phyloP scores from a whole-genome alignment of 2,888 invertebrate genomes.

The Aphodius granarius region DNA sequence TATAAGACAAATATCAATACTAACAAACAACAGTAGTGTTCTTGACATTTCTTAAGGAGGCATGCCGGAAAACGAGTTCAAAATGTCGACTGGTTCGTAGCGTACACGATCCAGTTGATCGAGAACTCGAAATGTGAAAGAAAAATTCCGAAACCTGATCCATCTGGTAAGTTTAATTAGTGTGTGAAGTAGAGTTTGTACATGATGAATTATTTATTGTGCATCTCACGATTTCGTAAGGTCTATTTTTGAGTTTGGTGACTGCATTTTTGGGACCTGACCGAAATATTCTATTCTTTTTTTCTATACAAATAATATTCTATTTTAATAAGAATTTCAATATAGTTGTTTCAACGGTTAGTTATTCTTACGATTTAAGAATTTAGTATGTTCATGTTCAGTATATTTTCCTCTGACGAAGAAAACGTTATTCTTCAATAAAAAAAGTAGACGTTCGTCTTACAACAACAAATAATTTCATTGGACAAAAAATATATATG shows the following conservation, averaged over 20 bases:
- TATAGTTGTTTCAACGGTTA: no score
- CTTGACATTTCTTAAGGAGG: conserved; percentile 11
- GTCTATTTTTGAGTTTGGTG: not conserved
- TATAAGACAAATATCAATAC: not conserved
- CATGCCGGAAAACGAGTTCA: no score
- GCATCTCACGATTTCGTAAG: not conserved
- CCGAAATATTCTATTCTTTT: no score
- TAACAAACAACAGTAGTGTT: conserved; percentile 11
- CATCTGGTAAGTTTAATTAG: not conserved
- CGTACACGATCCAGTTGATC: not conserved
- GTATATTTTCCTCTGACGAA: no score
- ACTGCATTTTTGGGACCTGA: not conserved
- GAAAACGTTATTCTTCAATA: no score
- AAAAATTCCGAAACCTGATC: not conserved
- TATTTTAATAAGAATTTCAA: no score
- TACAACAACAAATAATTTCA: no score
- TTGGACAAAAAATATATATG: no score
- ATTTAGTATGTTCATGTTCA: no score
- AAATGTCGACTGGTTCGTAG: not conserved
- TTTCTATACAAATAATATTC: no score
- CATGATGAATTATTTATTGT: not conserved
- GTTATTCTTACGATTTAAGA: no score
- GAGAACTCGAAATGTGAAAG: not conserved
- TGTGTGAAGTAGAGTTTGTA: not conserved
- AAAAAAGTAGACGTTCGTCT: no score